Base-by-base conservation (phyloP, 2,888 invertebrate species). In the Drosophila trichaetosa region DNA sequence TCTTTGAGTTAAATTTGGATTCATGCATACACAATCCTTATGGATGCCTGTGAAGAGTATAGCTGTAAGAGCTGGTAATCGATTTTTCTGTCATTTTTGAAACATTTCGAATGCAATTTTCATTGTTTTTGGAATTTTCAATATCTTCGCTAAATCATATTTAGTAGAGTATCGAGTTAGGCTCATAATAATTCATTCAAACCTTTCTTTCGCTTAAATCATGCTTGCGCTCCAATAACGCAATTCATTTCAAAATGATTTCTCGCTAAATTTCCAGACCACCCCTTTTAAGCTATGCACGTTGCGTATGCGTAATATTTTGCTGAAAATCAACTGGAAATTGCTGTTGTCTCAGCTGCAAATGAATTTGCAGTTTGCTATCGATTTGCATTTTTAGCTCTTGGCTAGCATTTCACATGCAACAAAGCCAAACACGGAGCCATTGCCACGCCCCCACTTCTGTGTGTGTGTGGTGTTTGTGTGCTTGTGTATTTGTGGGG, bases 331-430 rank as follows among this genome's bases (percentile, higher is more conserved):
- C 68, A 69, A 69, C 29, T 69, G 24, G 31, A 57, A 69, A 58
- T 46, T 52, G 42, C 46, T 48, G 61, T 71, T 60, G 69, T 27
- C 67, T 69, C 24, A 69, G 34, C 58, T 69, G 59, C 61, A 70
- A 71, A 71, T 70, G 53, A 71, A 71, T 56, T 57, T 54, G 65
- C 53, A 72, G 53, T 53, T 63, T 52, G 70, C 49, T 48, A 72
- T 73, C 56, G 70, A 72, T 71, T 71, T 72, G 42, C 29, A 52
- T 56, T 56, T 71, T 63, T 48, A 34, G 73, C 71, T 70, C 56
- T 56, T 53, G 73, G 63, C 57, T 57, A 29, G 73, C 46, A 73
- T 60, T 66, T 73, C 67, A 40, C 59, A 61, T 65, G 73, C 66
- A 57, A 48, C 71, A 71, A 56, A 38, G 69, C n/a, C 62, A 57